These are phyloP conservation scores for Eristalis arbustorum DNA, from an alignment of 2,888 invertebrate species.

Conservation along the genomic window DNA sequence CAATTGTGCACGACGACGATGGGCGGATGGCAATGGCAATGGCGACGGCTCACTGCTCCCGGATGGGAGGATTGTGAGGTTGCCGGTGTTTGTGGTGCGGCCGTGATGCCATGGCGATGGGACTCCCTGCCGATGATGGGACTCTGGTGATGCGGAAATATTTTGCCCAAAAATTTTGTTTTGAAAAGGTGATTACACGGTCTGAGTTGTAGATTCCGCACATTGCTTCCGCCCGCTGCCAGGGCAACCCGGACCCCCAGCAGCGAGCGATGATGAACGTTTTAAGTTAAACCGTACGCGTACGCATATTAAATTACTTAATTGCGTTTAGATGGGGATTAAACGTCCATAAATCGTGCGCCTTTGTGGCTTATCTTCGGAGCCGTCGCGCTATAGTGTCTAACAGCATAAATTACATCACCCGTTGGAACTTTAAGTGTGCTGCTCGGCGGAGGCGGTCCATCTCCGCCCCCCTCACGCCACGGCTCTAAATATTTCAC, in stretches of 20 bases:
- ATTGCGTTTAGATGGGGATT: conserved; percentile 56
- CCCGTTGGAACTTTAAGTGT: conserved; percentile 45
- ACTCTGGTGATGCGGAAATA: conserved; percentile 7
- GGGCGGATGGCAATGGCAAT: not conserved
- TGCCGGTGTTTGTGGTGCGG: not conserved
- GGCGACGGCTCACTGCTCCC: not conserved
- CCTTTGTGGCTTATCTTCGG: conserved; percentile 34
- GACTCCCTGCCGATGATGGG: not conserved
- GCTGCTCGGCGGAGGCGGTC: not conserved
- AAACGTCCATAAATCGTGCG: conserved; percentile 47
- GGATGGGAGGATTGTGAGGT: not conserved
- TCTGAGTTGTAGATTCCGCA: not conserved
- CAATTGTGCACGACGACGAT: not conserved
- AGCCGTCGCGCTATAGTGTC: conserved; percentile 8
- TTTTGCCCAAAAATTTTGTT: conserved; percentile 14
- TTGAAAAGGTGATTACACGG: conserved; percentile 18
- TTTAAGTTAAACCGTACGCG: conserved; percentile 15
- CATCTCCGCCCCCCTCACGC: not conserved
- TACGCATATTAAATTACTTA: conserved; percentile 54
- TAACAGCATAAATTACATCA: conserved; percentile 39
- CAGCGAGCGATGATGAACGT: conserved; percentile 15
- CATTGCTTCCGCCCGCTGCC: not conserved
- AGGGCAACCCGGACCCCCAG: not conserved
- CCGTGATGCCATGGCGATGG: not conserved
- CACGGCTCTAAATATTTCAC: conserved; percentile 43